Evolutionary conservation across 1,140 invertebrate species (phyloP), one percentile per base, ranked within the genome.

Genomic region (Drosophila ercepeae): DNA sequence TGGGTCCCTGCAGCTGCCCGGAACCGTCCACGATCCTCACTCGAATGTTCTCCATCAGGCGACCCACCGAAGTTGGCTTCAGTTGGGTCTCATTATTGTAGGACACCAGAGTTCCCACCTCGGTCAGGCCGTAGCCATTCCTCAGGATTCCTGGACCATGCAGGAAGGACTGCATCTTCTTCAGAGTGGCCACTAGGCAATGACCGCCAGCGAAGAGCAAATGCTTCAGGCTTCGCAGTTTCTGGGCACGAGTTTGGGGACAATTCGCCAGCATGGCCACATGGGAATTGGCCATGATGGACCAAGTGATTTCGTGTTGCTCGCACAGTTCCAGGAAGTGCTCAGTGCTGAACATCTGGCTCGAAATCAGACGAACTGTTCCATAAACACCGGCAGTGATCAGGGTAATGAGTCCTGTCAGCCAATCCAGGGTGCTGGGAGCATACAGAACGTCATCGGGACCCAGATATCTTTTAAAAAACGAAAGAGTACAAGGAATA

Each of bases 21-120:
- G 73, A 27, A 2, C 71, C 70, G 21, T 77, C 73, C 0, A 91
- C 58, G 16, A 93, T 90, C 74, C 92, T 92, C 21, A 90, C 69
- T 0, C 70, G 54, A 23, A 88, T 50, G 14, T 86, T 86, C 0
- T 48, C 42, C 36, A 78, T 16, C 1, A 91, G 48, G 5, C 69
- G 75, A 8, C 90, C 90, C 27, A 91, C 89, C 0, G 89, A 84
- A 4, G 51, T 69, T 11, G 89, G 81, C 41, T 65, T 83, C 2
- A 52, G 29, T 44, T 75, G 71, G 2, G 59, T 64, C 32, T 59
- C 59, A 29, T 73, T 34, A 39, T 84, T 84, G 32, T 49, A 68
- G 16, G 81, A 76, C 13, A 75, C 49, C 3, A 52, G 13, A 0
- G 81, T 36, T 36, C 81, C 81, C 52, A 84, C 54, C 42, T 84